These are phyloP conservation scores for Falco punctatus DNA, from an alignment of 2,113 vertebrate genomes.

Conservation along the genomic window DNA sequence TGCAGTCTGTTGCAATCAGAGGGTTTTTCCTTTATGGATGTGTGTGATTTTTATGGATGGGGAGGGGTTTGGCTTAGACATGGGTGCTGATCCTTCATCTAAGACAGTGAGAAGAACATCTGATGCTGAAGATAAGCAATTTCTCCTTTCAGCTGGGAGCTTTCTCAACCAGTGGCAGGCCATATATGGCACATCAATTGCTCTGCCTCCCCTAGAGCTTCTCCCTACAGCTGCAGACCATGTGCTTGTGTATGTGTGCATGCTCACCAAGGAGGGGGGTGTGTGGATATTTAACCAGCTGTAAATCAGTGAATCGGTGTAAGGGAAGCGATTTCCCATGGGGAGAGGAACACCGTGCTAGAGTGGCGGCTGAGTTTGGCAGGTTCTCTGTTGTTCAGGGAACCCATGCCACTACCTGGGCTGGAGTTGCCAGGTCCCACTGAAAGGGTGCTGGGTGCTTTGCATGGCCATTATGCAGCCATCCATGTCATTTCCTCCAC, in stretches of 20 bases:
- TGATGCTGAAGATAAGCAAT: slow-evolving; percentile 11
- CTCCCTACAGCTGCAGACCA: slow-evolving; percentile 39
- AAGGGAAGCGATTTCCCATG: background rate
- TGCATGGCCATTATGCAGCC: background rate
- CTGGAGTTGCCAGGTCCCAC: background rate
- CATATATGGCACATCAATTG: background rate
- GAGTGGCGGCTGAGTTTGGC: background rate
- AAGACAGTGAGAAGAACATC: background rate
- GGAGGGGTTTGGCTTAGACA: background rate
- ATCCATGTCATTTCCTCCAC: accelerated
- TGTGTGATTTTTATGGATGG: background rate
- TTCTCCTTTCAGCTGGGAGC: background rate
- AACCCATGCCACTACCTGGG: background rate
- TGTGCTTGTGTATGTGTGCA: background rate
- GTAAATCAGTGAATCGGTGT: slow-evolving; percentile 9
- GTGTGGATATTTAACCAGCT: background rate
- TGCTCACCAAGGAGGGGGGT: background rate
- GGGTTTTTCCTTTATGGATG: background rate
- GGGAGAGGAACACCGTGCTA: background rate
- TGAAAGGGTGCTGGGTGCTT: background rate
- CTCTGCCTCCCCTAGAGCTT: slow-evolving; percentile 12
- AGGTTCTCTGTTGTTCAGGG: background rate
- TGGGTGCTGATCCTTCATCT: background rate
- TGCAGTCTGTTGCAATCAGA: background rate
- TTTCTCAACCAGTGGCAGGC: slow-evolving; percentile 22